Conservation (phyloP, 1,140 invertebrate species). For the Odontomachus brunneus region DNA sequence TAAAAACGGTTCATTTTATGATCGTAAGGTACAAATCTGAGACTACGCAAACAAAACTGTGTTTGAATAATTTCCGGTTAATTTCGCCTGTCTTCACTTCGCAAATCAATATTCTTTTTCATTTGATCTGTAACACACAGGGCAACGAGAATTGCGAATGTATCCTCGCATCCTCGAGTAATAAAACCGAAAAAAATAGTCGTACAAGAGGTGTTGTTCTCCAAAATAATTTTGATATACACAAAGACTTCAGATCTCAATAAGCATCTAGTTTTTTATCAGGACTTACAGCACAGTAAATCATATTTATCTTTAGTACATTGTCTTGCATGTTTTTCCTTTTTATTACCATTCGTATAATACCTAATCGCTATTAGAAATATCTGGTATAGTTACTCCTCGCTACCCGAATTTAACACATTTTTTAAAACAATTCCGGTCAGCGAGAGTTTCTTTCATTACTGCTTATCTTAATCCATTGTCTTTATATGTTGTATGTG, state of each 20-base stretch:
- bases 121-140: neutral
- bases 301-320: slow-evolving; percentile 66
- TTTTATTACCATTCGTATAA: neutral
- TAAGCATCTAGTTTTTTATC: neutral
- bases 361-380: neutral
- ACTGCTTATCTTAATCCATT: slow-evolving; percentile 12
- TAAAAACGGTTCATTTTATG: slow-evolving; percentile 74
- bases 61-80: slow-evolving; percentile 45
- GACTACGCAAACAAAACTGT: slow-evolving; percentile 60
- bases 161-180: neutral
- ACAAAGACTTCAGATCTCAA: neutral
- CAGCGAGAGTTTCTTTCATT: no score
- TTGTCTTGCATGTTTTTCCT: slow-evolving; percentile 71
- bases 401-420: no score
- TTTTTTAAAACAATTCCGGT: no score
- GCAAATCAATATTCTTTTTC: neutral
- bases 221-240: neutral
- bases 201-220: neutral
- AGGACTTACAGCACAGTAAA: slow-evolving; percentile 8
- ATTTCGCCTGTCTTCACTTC: slow-evolving; percentile 37
- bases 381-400: neutral
- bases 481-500: neutral
- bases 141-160: neutral
- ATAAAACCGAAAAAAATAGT: slow-evolving; percentile 10
- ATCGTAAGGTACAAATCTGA: slow-evolving; percentile 72